These are phyloP conservation scores for Standfussiana lucernea DNA, from an alignment of 2,888 invertebrate species.

Conservation along the genomic window DNA sequence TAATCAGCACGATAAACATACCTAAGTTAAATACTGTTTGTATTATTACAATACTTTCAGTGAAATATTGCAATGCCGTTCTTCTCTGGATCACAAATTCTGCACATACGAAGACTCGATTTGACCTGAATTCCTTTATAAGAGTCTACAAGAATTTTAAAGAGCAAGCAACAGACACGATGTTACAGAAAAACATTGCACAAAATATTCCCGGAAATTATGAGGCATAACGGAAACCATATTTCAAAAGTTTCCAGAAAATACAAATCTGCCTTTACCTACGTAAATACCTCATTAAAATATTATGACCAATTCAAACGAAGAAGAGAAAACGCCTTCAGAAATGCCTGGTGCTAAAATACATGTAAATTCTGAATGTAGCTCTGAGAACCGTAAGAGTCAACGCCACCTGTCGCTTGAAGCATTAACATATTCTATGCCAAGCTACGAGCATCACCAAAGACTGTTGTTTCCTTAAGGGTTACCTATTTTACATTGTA, in stretches of 20 bases:
- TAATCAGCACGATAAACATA: background rate
- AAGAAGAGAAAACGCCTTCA: background rate
- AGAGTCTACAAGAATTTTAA: background rate
- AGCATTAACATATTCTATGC: slow-evolving; percentile 57
- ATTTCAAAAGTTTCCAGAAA: background rate
- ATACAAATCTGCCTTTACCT: background rate
- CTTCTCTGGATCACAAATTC: background rate
- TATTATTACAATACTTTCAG: background rate
- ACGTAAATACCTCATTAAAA: slow-evolving; percentile 45
- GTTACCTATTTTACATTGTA: slow-evolving; percentile 41
- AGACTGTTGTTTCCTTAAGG: slow-evolving; percentile 41
- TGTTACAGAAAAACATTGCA: background rate
- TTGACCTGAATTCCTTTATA: background rate
- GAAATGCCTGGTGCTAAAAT: slow-evolving; percentile 39
- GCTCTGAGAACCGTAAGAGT: slow-evolving; percentile 40
- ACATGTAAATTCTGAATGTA: slow-evolving; percentile 52
- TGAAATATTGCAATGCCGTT: background rate
- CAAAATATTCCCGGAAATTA: background rate
- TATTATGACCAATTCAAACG: slow-evolving; percentile 44
- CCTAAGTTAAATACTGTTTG: background rate
- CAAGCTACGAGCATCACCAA: slow-evolving; percentile 34
- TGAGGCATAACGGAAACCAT: background rate
- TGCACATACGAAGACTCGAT: background rate
- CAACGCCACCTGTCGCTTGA: slow-evolving; percentile 56
- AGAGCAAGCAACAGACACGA: background rate